Evolutionary conservation across 2,797 vertebrate species (phyloP).

Genomic region (Pogonophryne albipinna): DNA sequence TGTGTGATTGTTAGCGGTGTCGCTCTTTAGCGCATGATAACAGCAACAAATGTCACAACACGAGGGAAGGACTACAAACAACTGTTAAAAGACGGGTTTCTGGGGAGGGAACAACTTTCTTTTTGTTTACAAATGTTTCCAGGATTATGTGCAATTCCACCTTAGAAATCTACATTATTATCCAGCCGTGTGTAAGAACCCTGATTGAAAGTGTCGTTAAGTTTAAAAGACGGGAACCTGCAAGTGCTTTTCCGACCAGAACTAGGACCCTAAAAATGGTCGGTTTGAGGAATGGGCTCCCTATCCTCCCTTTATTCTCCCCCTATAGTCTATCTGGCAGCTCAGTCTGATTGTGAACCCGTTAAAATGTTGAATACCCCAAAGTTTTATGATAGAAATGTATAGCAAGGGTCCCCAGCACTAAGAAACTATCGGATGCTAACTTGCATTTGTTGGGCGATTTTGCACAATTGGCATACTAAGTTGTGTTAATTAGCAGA

Average conservation of each 20-base stretch:
- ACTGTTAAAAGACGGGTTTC: too few relatives aligned
- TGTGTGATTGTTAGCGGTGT: slow-evolving; percentile 34
- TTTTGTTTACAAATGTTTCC: too few relatives aligned
- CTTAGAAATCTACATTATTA: slow-evolving; percentile 27
- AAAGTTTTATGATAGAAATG: too few relatives aligned
- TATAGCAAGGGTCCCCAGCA: too few relatives aligned
- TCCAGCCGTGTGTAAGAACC: slow-evolving; percentile 65
- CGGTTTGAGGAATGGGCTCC: slow-evolving; percentile 57
- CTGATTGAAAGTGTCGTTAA: slow-evolving; percentile 48
- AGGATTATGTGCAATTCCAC: slow-evolving; percentile 32
- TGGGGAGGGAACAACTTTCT: neutral
- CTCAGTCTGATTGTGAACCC: too few relatives aligned
- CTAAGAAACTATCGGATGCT: too few relatives aligned
- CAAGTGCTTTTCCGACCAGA: slow-evolving; percentile 42
- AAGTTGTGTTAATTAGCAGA: too few relatives aligned
- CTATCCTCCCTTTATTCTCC: slow-evolving; percentile 10
- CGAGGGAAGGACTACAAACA: slow-evolving; percentile 34
- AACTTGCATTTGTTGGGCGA: too few relatives aligned
- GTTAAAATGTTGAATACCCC: too few relatives aligned
- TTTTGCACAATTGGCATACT: too few relatives aligned
- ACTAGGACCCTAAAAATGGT: slow-evolving; percentile 54
- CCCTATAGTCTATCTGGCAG: neutral
- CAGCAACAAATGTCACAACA: slow-evolving; percentile 49
- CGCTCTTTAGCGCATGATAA: slow-evolving; percentile 32
- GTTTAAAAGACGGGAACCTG: slow-evolving; percentile 35